phyloP scores from a whole-genome alignment of 2,888 invertebrate genomes.

The Acanthosepion lycidas region DNA sequence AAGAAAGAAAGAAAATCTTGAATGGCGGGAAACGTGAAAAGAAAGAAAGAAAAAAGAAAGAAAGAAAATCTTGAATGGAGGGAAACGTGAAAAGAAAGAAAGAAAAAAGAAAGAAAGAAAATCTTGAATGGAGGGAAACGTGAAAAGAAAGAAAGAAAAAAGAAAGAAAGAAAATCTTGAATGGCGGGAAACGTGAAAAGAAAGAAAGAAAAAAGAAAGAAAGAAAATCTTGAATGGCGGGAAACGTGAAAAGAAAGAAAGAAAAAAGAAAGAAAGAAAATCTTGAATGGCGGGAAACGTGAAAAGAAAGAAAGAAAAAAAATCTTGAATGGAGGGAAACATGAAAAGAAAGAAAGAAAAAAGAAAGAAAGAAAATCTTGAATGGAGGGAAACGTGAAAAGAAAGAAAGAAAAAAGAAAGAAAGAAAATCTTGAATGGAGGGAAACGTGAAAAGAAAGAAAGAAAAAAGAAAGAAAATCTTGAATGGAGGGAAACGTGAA shows the following conservation, averaged over 20 bases:
- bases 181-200: background rate
- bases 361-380: no score
- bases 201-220: no score
- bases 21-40: background rate
- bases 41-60: background rate
- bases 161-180: background rate
- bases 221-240: background rate
- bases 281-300: background rate
- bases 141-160: background rate
- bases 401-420: no score
- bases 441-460: background rate
- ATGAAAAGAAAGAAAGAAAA: no score
- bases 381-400: background rate
- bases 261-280: background rate
- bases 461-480: background rate
- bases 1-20: no score
- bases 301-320: background rate
- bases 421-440: background rate
- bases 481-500: no score
- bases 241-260: background rate
- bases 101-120: background rate
- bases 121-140: background rate
- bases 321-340: no score
- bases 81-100: no score
- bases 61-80: no score